These are phyloP conservation scores for Hirtodrosophila alboralis DNA, from an alignment of 2,888 invertebrate genomes.

Conservation along the genomic window DNA sequence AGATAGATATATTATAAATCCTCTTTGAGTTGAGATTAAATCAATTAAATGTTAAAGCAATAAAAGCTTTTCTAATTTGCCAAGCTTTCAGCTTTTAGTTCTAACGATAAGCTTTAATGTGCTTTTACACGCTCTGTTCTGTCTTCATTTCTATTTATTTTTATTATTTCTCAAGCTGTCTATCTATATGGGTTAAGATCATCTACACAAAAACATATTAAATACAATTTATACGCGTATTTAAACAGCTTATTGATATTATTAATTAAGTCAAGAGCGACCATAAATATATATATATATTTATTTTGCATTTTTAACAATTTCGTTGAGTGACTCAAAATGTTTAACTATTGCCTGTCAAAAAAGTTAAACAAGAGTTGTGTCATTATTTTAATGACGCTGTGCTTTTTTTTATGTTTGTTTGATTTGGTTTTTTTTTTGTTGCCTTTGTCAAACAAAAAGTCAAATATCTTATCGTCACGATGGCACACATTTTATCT, in stretches of 20 bases:
- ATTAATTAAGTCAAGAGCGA: slow-evolving; percentile 55
- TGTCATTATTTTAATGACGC: slow-evolving; percentile 56
- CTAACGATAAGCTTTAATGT: not conserved
- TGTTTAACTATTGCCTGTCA: slow-evolving; percentile 23
- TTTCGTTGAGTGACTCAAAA: slow-evolving; percentile 43
- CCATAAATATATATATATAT: slow-evolving; percentile 32
- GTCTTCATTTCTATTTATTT: no score
- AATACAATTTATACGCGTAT: slow-evolving; percentile 16
- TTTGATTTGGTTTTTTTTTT: slow-evolving; percentile 35
- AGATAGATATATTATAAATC: no score
- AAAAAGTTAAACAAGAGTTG: slow-evolving; percentile 49
- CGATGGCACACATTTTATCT: slow-evolving; percentile 70
- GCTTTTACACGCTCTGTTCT: not conserved
- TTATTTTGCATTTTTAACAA: slow-evolving; percentile 15
- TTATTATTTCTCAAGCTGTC: not conserved
- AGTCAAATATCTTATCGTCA: slow-evolving; percentile 64
- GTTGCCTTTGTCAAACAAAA: slow-evolving; percentile 46
- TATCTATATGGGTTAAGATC: slow-evolving; percentile 4
- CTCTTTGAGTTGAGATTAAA: no score
- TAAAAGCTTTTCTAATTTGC: not conserved
- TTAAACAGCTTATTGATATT: slow-evolving; percentile 45
- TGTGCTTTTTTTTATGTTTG: slow-evolving; percentile 24
- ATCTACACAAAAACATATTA: slow-evolving; percentile 4
- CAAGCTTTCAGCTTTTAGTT: not conserved
- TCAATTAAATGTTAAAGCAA: no score